phyloP scores from a whole-genome alignment of 2,888 invertebrate species.

The Hedychridium roseum region DNA sequence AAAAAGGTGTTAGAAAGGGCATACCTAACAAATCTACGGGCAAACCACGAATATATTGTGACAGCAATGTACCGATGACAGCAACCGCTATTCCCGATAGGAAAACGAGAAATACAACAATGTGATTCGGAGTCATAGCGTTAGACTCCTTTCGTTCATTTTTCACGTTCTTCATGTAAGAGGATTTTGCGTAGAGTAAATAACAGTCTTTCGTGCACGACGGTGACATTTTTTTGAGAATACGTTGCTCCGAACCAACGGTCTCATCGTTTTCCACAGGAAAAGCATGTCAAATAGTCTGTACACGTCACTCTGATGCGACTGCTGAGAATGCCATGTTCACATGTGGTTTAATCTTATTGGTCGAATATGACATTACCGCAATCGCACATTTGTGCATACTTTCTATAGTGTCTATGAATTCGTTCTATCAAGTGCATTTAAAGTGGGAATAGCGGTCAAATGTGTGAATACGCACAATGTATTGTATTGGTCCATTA shows the following conservation, averaged over 20 bases:
- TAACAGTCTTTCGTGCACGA: slow-evolving; percentile 28
- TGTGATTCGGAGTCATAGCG: slow-evolving; percentile 40
- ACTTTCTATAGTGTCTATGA: too few relatives aligned
- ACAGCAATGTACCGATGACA: slow-evolving; percentile 46
- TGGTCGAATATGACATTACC: too few relatives aligned
- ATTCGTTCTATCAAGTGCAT: too few relatives aligned
- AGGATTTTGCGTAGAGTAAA: slow-evolving; percentile 20
- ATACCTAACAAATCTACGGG: slow-evolving; percentile 36
- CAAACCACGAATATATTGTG: slow-evolving; percentile 44
- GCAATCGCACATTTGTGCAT: too few relatives aligned
- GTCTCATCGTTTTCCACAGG: not conserved
- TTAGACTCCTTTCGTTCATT: slow-evolving; percentile 25
- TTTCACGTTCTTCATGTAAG: slow-evolving; percentile 30
- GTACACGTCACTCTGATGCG: not conserved
- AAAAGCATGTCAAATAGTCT: not conserved
- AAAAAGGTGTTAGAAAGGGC: too few relatives aligned
- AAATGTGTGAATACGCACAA: too few relatives aligned
- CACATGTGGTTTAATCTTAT: slow-evolving; percentile 7
- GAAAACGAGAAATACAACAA: slow-evolving; percentile 46
- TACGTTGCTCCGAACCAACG: not conserved
- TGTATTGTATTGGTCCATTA: too few relatives aligned
- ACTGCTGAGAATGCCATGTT: not conserved
- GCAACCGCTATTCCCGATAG: slow-evolving; percentile 48
- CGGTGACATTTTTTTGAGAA: slow-evolving; percentile 34
- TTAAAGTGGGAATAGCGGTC: too few relatives aligned